Percentiles rank a stretch among this genome's conserved stretches.
phyloP scores from a whole-genome alignment of 2,113 vertebrate genomes.

The Mustela nigripes region DNA sequence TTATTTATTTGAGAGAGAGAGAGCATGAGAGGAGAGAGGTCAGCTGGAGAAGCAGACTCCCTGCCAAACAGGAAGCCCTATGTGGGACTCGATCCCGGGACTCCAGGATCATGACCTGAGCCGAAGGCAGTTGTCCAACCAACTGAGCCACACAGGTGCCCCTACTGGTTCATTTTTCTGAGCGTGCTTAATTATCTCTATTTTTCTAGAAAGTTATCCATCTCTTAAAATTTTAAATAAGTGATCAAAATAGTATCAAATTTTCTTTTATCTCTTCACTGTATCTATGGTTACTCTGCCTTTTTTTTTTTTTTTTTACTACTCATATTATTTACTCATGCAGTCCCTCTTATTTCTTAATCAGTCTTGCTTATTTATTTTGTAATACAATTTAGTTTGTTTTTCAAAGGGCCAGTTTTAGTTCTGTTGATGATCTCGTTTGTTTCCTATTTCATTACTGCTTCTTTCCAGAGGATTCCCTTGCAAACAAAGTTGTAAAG shows the following conservation, averaged over 20 bases:
- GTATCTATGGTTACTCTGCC: not conserved
- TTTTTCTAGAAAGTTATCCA: constrained; percentile 28
- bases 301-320: not conserved
- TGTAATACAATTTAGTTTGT: not conserved
- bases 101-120: no score
- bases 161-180: not conserved
- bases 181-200: not conserved
- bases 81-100: no score
- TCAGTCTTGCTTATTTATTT: not conserved
- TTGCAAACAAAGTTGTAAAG: constrained; percentile 23
- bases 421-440: not conserved
- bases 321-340: not conserved
- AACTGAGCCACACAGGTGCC: no score
- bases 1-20: no score
- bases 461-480: not conserved
- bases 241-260: not conserved
- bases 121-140: no score
- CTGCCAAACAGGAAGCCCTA: no score
- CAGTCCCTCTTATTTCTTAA: not conserved
- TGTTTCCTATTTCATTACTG: constrained; percentile 36
- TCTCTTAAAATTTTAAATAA: constrained; percentile 47
- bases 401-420: constrained; percentile 38
- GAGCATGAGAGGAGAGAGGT: no score
- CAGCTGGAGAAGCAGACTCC: no score
- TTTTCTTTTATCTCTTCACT: not conserved